These are phyloP conservation scores for Eupithecia centaureata DNA, from an alignment of 2,888 invertebrate species.

Conservation along the genomic window DNA sequence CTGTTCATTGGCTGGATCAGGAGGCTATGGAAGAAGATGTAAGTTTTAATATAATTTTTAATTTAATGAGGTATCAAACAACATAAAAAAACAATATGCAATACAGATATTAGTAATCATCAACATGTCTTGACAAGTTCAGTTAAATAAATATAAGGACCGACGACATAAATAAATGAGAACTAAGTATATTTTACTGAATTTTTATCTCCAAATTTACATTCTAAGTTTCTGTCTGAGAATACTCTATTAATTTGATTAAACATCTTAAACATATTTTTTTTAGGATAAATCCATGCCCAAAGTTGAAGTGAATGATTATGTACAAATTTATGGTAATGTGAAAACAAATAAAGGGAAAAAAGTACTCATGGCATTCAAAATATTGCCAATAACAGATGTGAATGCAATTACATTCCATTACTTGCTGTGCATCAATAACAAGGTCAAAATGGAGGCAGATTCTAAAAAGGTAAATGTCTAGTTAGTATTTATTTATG, in stretches of 20 bases:
- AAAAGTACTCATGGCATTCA: conserved; percentile 78
- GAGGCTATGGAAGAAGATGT: conserved; percentile 81
- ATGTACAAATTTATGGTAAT: conserved; percentile 78
- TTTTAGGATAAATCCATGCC: conserved; percentile 75
- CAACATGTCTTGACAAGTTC: background rate
- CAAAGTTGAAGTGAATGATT: conserved; percentile 79
- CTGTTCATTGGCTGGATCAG: conserved; percentile 78
- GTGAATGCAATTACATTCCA: conserved; percentile 80
- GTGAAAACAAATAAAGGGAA: conserved; percentile 79
- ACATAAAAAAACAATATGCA: background rate
- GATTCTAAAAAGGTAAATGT: conserved; percentile 74
- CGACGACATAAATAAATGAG: too few species aligned
- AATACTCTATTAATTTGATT: background rate
- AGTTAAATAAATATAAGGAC: too few species aligned
- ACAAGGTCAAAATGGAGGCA: conserved; percentile 79
- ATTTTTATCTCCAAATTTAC: background rate
- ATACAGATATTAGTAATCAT: background rate
- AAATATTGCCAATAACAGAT: conserved; percentile 76
- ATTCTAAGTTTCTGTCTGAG: background rate
- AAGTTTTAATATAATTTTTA: conserved; percentile 29
- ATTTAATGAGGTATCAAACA: background rate
- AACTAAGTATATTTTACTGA: too few species aligned
- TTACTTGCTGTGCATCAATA: conserved; percentile 78
- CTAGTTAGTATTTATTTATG: background rate
- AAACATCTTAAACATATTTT: background rate